Evolutionary conservation across 2,888 invertebrate genomes (phyloP).

Genomic region (Hybos culiciformis): DNA sequence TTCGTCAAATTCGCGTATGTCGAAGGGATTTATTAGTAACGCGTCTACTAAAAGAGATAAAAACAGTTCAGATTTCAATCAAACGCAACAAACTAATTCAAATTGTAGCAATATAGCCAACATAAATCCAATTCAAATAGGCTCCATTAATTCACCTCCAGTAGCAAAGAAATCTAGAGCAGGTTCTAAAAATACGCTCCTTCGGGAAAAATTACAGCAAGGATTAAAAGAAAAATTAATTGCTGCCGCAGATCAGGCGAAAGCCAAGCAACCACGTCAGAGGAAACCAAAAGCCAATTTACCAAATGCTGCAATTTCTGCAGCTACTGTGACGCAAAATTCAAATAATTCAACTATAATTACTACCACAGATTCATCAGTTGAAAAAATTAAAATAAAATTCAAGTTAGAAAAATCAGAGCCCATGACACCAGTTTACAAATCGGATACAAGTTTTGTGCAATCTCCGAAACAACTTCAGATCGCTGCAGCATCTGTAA

Average conservation of each 20-base stretch:
- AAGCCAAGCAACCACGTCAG: conserved; percentile 19
- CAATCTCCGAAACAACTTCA: conserved; percentile 36
- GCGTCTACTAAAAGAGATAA: conserved; percentile 9
- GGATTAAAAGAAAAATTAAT: conserved; percentile 26
- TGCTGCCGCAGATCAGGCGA: background rate
- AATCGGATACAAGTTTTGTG: conserved; percentile 64
- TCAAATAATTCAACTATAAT: background rate
- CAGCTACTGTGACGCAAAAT: conserved; percentile 1
- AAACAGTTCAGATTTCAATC: background rate
- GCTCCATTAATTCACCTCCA: conserved; percentile 5
- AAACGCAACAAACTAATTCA: background rate
- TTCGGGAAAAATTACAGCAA: conserved; percentile 30
- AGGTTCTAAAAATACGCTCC: conserved; percentile 16
- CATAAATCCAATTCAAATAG: background rate
- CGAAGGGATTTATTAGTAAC: too few species aligned
- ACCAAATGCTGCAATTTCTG: conserved; percentile 13
- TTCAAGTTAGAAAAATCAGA: conserved; percentile 73
- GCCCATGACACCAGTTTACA: conserved; percentile 63
- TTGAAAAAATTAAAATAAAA: conserved; percentile 67
- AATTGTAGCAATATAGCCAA: conserved; percentile 3
- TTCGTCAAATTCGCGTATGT: conserved; percentile 36
- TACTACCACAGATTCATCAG: conserved; percentile 14
- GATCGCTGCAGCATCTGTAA: conserved; percentile 20
- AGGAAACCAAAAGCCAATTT: conserved; percentile 10
- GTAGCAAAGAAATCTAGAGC: conserved; percentile 23